Evolutionary conservation across 2,113 vertebrate genomes (phyloP).

Genomic region (Oncorhynchus clarkii): DNA sequence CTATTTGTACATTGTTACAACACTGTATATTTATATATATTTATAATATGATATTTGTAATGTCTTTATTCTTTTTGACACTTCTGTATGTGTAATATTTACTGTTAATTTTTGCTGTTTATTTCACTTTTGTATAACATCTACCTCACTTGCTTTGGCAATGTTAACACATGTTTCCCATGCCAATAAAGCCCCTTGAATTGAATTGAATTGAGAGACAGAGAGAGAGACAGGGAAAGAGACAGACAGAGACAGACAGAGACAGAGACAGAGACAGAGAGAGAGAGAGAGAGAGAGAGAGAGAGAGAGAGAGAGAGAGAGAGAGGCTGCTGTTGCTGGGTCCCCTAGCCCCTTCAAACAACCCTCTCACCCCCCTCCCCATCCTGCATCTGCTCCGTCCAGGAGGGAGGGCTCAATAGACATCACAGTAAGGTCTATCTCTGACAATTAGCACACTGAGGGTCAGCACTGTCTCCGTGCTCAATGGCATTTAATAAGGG

Average conservation of each 20-base stretch:
- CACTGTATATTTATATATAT: no score
- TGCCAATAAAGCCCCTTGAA: no score
- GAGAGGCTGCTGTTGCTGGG: not conserved
- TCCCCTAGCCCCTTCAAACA: not conserved
- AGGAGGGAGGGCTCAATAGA: conserved; percentile 25
- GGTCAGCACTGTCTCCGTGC: conserved; percentile 27
- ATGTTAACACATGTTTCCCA: no score
- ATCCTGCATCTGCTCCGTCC: not conserved
- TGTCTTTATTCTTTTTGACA: no score
- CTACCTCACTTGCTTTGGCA: no score
- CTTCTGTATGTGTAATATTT: no score
- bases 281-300: not conserved
- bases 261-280: fast-evolving
- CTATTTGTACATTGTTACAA: no score
- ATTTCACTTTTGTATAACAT: no score
- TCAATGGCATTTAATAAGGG: conserved; percentile 32
- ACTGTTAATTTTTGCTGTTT: no score
- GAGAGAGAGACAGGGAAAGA: no score
- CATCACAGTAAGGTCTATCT: conserved; percentile 31
- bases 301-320: not conserved
- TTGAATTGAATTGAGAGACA: no score
- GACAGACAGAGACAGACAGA: fast-evolving
- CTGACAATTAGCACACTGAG: conserved; percentile 34
- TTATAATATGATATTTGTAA: no score
- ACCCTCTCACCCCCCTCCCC: not conserved